phyloP scores from a whole-genome alignment of 2,797 vertebrate species.

The Pogonophryne albipinna region DNA sequence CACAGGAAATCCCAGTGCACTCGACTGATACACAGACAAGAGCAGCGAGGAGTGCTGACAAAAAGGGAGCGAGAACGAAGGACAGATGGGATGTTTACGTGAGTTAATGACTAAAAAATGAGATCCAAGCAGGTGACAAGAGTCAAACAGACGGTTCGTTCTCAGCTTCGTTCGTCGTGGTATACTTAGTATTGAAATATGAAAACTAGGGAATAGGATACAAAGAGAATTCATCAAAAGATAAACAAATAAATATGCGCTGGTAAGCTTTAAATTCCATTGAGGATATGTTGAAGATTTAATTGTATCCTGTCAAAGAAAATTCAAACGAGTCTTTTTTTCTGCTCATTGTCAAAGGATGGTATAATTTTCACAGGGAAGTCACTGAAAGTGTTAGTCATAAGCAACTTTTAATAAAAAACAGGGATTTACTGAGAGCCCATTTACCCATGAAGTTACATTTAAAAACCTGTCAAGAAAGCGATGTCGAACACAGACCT shows the following conservation, averaged over 20 bases:
- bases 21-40: slow-evolving; percentile 41
- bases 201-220: slow-evolving; percentile 28
- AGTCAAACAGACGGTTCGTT: slow-evolving; percentile 69
- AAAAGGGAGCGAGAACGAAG: slow-evolving; percentile 60
- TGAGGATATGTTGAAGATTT: slow-evolving; percentile 37
- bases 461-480: slow-evolving; percentile 32
- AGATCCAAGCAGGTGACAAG: slow-evolving; percentile 67
- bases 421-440: background rate
- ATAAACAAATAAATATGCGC: slow-evolving; percentile 47
- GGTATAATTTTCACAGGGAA: slow-evolving; percentile 33
- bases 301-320: slow-evolving; percentile 43
- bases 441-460: background rate
- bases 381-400: slow-evolving; percentile 8
- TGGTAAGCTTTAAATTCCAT: slow-evolving; percentile 27
- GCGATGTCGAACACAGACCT: slow-evolving; percentile 34
- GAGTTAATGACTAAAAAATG: slow-evolving; percentile 80
- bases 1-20: slow-evolving; percentile 55
- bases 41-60: slow-evolving; percentile 49
- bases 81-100: slow-evolving; percentile 79
- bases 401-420: slow-evolving; percentile 38
- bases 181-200: slow-evolving; percentile 66
- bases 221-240: slow-evolving; percentile 47
- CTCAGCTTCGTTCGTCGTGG: slow-evolving; percentile 26
- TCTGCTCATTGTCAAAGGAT: slow-evolving; percentile 31
- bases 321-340: slow-evolving; percentile 39